These are phyloP conservation scores for Ctenopoma multispine DNA, from an alignment of 2,797 vertebrate species.

Conservation along the genomic window DNA sequence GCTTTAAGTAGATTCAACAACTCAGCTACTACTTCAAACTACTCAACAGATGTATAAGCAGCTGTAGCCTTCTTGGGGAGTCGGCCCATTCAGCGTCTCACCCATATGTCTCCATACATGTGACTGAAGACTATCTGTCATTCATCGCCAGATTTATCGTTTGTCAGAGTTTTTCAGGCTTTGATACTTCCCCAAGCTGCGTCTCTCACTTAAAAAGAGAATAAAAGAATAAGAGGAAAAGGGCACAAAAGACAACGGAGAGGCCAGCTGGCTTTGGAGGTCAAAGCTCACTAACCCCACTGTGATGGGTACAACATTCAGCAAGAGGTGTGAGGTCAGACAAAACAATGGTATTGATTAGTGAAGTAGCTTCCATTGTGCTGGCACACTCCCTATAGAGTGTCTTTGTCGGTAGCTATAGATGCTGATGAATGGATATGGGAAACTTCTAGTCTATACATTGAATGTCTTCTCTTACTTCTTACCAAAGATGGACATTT, in stretches of 20 bases:
- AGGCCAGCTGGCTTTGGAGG: slow-evolving; percentile 70
- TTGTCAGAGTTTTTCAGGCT: slow-evolving; percentile 62
- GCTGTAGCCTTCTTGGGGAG: slow-evolving; percentile 15
- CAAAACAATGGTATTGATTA: slow-evolving; percentile 78
- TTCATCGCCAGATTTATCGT: slow-evolving; percentile 61
- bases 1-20: not conserved
- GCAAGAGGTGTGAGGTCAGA: slow-evolving; percentile 62
- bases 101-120: slow-evolving; percentile 70
- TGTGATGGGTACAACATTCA: slow-evolving; percentile 61
- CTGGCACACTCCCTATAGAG: slow-evolving; percentile 71
- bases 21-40: slow-evolving; percentile 5
- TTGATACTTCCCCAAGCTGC: slow-evolving; percentile 75
- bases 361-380: slow-evolving; percentile 70
- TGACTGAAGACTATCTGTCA: slow-evolving; percentile 52
- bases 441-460: slow-evolving; percentile 37
- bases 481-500: not conserved
- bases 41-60: slow-evolving; percentile 43
- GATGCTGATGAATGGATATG: slow-evolving; percentile 64
- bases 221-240: slow-evolving; percentile 51
- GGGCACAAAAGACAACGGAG: slow-evolving; percentile 51
- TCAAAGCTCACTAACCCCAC: slow-evolving; percentile 62
- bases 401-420: slow-evolving; percentile 58
- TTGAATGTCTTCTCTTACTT: slow-evolving; percentile 29
- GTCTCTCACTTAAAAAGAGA: slow-evolving; percentile 39
- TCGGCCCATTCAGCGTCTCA: slow-evolving; percentile 38